phyloP scores from a whole-genome alignment of 2,888 invertebrate species.

The Protophormia terraenovae region DNA sequence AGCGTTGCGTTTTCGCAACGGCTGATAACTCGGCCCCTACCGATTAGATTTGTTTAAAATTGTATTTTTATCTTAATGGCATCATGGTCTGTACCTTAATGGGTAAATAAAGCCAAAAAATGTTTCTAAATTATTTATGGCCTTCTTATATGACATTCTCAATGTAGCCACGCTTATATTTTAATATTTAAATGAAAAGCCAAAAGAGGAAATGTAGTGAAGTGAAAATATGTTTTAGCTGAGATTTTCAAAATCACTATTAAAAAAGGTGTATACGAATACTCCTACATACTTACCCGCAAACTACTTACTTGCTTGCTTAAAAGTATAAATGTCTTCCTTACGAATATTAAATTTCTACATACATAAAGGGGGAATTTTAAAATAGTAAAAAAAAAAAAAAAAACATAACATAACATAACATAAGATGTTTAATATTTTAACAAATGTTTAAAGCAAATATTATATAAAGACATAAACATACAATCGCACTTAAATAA shows the following conservation, averaged over 20 bases:
- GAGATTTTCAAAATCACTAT: conserved; percentile 35
- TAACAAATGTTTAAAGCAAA: conserved; percentile 16
- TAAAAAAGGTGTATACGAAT: conserved; percentile 20
- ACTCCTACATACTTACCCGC: not conserved
- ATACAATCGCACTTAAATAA: not conserved
- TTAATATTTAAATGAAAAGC: not conserved
- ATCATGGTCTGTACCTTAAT: too few relatives aligned
- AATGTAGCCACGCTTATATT: not conserved
- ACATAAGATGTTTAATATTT: conserved; percentile 19
- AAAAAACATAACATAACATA: not conserved
- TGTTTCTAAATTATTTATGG: too few relatives aligned
- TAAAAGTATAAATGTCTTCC: not conserved
- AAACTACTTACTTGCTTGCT: not conserved
- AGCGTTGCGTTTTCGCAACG: too few relatives aligned
- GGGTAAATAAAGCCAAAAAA: too few relatives aligned
- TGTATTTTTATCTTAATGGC: too few relatives aligned
- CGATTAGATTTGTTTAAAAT: too few relatives aligned
- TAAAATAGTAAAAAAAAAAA: not conserved
- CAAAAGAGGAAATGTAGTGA: conserved; percentile 10
- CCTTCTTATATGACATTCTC: too few relatives aligned
- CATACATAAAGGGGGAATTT: not conserved
- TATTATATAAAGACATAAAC: conserved; percentile 19
- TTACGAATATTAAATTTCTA: not conserved
- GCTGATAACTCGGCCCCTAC: too few relatives aligned
- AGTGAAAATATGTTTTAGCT: conserved; percentile 15